Evolutionary conservation across 2,113 vertebrate species (phyloP), one percentile per base, ranked within the genome.

Genomic region (Myanophis thanlyinensis): DNA sequence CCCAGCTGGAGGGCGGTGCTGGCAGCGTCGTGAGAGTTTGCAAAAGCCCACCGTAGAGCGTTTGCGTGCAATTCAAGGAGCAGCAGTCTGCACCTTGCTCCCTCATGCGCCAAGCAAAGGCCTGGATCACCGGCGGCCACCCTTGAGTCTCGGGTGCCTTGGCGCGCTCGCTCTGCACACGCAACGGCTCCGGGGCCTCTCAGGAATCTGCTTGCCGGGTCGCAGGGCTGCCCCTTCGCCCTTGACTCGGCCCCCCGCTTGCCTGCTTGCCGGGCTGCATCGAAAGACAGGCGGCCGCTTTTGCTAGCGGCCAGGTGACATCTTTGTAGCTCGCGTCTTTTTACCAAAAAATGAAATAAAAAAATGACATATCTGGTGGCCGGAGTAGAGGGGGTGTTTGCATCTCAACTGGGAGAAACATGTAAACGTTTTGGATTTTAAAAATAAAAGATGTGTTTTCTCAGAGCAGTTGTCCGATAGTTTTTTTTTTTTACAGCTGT

Each of bases 181-280:
- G 23, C 93, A 93, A 95, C 4, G 11, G 11, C 4, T 94, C 97
- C 97, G 95, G 92, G 95, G 95, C 96, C 96, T 94, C 97, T 98
- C 97, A 97, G 97, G 97, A 97, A 97, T 96, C 97, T 97, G 96
- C 95, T 85, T 93, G 96, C 93, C 93, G 91, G 93, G 22, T 95
- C 92, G 95, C 30, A 4, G 96, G 94, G 93, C 93, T 97, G 96
- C 54, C 96, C 94, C 86, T 95, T 95, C 95, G 94, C n/a, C 51
- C 51, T 54, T 93, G 93, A 87, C 93, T 91, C 86, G 10, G 56
- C 30, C 59, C 27, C 30, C 59, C 27, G 4, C 11, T n/a, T 4
- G 23, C 23, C 54, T 27, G 5, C 40, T 46, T 46, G 89, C 95
- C 23, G 93, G 94, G 27, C 90, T 86, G 94, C 94, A 94, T 90